Evolutionary conservation across 1,140 invertebrate genomes (phyloP), one percentile per base, ranked within the genome.

Genomic region (Scylla paramamosain): DNA sequence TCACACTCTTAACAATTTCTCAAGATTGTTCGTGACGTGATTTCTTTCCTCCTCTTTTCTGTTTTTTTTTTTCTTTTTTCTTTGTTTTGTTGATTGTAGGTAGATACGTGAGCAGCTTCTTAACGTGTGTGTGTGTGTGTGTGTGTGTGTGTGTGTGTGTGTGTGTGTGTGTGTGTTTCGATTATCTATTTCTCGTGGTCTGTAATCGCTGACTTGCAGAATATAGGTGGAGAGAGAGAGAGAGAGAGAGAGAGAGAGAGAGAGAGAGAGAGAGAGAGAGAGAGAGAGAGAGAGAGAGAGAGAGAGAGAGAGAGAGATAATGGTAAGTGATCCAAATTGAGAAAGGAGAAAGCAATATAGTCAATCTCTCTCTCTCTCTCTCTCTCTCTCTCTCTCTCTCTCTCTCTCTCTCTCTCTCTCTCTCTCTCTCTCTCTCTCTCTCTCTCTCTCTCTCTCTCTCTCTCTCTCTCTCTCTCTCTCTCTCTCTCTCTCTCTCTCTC

Each of bases 181-280:
- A 8, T 83, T 29, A 83, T 83, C 29, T 83, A 6, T 83, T 83
- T 83, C 14, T 83, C 77, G 4, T 8, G 29, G 6, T 83, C 25
- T 29, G 29, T 83, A 39, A 39, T 39, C 39, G 39, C 39, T 39
- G 39, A 39, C 39, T 39, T 39, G 6, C 39, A 39, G 39, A 2
- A 39, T 39, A 39, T 39, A 39, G 1, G 6, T 39, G 39, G 6
- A 39, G 39, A n/a, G 20, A 82, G 77, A 82, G 77, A 82, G 77
- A 82, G 77, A 82, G 28, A 82, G 77, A 82, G 77, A 82, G 77
- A 82, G 77, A 28, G 77, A 28, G 20, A 28, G 20, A 82, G 77
- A 82, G 77, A 82, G 77, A 82, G 77, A 82, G 77, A 82, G 77
- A 82, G 77, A 82, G 77, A 82, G 20, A 82, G 77, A 82, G 77